A percentile compares a stretch with the other conserved stretches of the same genome.
phyloP scores from a whole-genome alignment of 2,797 vertebrate genomes.

The Limnodromus scolopaceus region DNA sequence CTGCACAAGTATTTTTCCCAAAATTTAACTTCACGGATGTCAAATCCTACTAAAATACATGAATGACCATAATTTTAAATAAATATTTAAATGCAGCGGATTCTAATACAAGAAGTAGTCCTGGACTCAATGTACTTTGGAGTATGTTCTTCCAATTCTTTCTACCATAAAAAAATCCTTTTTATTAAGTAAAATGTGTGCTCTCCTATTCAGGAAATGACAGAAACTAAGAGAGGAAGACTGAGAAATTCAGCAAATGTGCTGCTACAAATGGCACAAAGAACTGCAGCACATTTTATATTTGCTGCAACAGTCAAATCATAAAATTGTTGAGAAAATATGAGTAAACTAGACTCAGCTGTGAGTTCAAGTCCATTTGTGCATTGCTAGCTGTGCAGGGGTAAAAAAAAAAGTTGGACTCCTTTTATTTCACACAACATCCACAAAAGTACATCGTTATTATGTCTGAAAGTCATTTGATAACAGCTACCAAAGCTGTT shows the following conservation, averaged over 20 bases:
- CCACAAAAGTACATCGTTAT: not conserved
- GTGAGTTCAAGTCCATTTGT: fast-evolving
- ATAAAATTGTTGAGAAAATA: not conserved
- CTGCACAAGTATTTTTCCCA: not conserved
- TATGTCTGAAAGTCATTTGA: not conserved
- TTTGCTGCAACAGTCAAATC: not conserved
- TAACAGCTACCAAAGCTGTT: not conserved
- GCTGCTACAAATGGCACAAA: not conserved
- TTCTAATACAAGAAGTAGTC: not conserved
- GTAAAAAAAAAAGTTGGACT: not conserved
- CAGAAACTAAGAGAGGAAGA: not conserved
- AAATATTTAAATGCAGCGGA: not conserved
- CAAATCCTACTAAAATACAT: not conserved
- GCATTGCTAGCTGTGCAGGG: not conserved
- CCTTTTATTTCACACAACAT: not conserved
- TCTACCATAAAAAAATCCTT: not conserved
- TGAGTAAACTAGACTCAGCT: not conserved
- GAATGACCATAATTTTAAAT: not conserved
- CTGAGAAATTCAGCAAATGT: not conserved
- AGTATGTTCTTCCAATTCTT: not conserved
- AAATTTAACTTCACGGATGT: not conserved
- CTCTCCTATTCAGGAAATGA: not conserved
- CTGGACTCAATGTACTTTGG: not conserved
- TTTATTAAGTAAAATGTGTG: not conserved
- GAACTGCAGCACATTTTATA: not conserved